Evolutionary conservation across 30 jellyfish, hydroid and myxozoan genomes (phyloP).

Genomic region (Aurelia aurita): DNA sequence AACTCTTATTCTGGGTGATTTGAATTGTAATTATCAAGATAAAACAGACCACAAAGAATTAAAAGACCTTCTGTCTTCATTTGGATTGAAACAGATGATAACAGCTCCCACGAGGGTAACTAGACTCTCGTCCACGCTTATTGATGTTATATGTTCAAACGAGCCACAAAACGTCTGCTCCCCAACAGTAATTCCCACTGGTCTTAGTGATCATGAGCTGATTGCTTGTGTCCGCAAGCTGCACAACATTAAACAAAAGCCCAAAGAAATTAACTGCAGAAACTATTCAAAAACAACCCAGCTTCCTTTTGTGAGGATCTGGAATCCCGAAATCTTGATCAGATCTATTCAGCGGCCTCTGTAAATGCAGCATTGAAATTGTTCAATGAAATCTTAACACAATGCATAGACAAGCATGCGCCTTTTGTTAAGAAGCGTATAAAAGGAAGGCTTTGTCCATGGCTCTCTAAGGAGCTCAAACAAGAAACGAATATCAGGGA

Average conservation of each 20-base stretch:
- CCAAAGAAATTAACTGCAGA: neutral
- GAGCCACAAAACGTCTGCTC: neutral
- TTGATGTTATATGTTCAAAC: constrained; percentile 24
- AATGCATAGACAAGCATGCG: constrained; percentile 59
- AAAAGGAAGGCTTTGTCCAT: constrained; percentile 64
- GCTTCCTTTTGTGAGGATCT: constrained; percentile 55
- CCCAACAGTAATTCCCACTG: neutral
- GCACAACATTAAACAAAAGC: neutral
- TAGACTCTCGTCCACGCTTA: constrained; percentile 33
- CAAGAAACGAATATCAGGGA: constrained; percentile 63
- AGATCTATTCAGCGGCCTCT: constrained; percentile 33
- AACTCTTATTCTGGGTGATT: constrained; percentile 21
- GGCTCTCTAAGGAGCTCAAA: constrained; percentile 58
- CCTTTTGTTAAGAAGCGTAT: constrained; percentile 55
- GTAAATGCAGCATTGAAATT: constrained; percentile 58
- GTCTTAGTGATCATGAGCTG: neutral
- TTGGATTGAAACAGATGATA: constrained; percentile 40
- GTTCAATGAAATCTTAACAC: constrained; percentile 43
- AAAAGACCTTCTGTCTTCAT: constrained; percentile 24
- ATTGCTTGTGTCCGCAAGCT: neutral
- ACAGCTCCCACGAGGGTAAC: constrained; percentile 47
- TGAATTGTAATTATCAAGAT: constrained; percentile 40
- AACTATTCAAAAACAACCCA: constrained; percentile 65
- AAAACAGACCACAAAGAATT: constrained; percentile 47
- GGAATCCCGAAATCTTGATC: constrained; percentile 25